Percentiles rank a stretch among this genome's conserved stretches.
These are phyloP conservation scores for Lepus oiostolus DNA, from an alignment of 2,797 vertebrate genomes.

Conservation along the genomic window DNA sequence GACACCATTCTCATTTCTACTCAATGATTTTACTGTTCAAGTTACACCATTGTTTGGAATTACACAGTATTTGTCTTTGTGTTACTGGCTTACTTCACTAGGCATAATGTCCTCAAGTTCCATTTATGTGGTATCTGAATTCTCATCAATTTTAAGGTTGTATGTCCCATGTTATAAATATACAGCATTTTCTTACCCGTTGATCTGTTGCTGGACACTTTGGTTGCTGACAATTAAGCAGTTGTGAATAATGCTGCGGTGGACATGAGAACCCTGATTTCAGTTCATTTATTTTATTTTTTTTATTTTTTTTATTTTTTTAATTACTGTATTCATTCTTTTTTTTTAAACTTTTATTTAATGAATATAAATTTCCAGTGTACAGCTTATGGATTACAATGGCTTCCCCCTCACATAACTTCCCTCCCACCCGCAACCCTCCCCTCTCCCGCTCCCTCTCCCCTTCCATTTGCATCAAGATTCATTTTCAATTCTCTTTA, in stretches of 20 bases:
- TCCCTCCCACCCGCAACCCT: too few species aligned
- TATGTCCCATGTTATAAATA: not conserved
- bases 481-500: too few species aligned
- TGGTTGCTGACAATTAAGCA: not conserved
- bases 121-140: not conserved
- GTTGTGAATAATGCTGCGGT: not conserved
- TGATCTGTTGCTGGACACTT: not conserved
- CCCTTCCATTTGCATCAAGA: too few species aligned
- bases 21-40: not conserved
- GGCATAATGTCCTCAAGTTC: not conserved
- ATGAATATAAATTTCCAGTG: too few species aligned
- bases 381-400: too few species aligned
- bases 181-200: not conserved
- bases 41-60: not conserved
- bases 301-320: too few species aligned
- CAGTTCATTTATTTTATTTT: too few species aligned
- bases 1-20: not conserved
- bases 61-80: not conserved
- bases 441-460: too few species aligned
- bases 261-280: not conserved
- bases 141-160: not conserved
- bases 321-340: too few species aligned
- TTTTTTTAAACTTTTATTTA: too few species aligned
- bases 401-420: too few species aligned
- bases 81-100: not conserved